Evolutionary conservation across 2,888 invertebrate genomes (phyloP), one percentile per base, ranked within the genome.

Genomic region (Eupithecia inturbata): DNA sequence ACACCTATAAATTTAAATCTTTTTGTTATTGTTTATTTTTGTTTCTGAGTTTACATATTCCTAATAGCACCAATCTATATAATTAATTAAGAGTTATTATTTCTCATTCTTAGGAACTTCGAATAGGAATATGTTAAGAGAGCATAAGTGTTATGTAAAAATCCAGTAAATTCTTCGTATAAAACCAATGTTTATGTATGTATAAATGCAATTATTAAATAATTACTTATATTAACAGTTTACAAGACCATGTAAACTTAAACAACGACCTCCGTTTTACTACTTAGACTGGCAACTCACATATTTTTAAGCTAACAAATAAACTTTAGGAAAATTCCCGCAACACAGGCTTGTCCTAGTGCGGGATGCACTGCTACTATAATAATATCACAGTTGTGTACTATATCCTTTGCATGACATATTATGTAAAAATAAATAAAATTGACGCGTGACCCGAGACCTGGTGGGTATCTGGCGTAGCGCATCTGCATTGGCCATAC

Each of bases 21-120:
- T 64, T 64, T 64, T 64, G 36, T n/a, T 62, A 14, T 10, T 36
- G n/a, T 53, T 53, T 53, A 53, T 64, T 64, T n/a, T 9, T 33
- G 57, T 57, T 57, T 26, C 22, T 22, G 53, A 3, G 26, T 57
- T 57, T 26, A 57, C 12, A 57, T 57, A 5, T 26, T 57, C 5
- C 14, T 26, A 57, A 57, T 57, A 57, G 3, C 57, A 14, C 57
- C 57, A 57, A 57, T 57, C 26, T 57, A 0, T 26, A 14, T 22
- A 26, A 57, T 26, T 22, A 57, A 57, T 57, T 57, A 26, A 1
- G 57, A 26, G 57, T 57, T 57, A 57, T 57, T 26, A 57, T 26
- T 57, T 57, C 19, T 22, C 22, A 22, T 53, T 12, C 12, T 12
- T 10, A 22, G 22, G 9, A n/a, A n/a, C n/a, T n/a, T 12, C 22